Conservation (phyloP, 2,888 invertebrate genomes). For the Dicycla oo region DNA sequence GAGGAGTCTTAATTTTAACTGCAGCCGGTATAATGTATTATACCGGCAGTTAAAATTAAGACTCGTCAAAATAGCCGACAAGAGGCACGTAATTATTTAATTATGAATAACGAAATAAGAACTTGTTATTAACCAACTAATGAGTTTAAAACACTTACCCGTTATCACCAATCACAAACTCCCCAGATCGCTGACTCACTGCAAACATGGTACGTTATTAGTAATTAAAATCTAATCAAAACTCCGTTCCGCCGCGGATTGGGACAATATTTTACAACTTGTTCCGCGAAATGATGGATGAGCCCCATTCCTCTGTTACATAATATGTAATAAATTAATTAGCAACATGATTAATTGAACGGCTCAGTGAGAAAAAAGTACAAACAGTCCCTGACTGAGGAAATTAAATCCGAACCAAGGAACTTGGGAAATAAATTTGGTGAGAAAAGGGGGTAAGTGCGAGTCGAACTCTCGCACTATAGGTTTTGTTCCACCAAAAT, state of each 20-base stretch:
- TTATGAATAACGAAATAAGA: neutral
- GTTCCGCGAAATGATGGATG: conserved; percentile 64
- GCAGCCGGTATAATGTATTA: no score
- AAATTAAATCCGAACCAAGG: conserved; percentile 19
- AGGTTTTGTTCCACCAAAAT: no score
- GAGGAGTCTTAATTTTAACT: no score
- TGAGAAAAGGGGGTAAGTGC: neutral
- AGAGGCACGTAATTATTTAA: no score
- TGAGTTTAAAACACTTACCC: neutral
- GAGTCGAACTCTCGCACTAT: no score
- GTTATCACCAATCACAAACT: conserved; percentile 8
- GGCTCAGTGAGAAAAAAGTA: conserved; percentile 26
- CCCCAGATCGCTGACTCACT: conserved; percentile 19
- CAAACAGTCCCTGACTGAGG: conserved; percentile 13
- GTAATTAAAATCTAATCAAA: conserved; percentile 68
- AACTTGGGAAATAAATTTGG: neutral
- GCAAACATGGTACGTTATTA: conserved; percentile 42
- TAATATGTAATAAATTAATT: conserved; percentile 63
- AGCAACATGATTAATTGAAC: conserved; percentile 61
- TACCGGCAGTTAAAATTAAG: no score
- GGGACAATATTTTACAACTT: conserved; percentile 64
- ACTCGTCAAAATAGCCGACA: no score
- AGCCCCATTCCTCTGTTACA: conserved; percentile 28
- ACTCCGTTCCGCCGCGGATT: conserved; percentile 36
- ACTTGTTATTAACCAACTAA: conserved; percentile 1